Conservation (phyloP, 2,888 invertebrate species). For the Agrotis ipsilon region DNA sequence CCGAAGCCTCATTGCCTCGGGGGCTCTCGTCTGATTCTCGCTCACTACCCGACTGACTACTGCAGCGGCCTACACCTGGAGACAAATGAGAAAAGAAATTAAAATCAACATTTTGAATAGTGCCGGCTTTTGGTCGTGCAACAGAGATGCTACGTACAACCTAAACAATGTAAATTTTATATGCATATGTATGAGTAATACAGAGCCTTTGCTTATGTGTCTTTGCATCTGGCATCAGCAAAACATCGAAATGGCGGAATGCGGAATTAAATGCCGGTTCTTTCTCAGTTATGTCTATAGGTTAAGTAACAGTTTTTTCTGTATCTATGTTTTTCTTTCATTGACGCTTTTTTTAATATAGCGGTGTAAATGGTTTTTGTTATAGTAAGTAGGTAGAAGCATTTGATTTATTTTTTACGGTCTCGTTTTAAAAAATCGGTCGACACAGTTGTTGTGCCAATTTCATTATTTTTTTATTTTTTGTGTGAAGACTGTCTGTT, state of each 20-base stretch:
- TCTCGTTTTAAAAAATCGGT: conserved; percentile 11
- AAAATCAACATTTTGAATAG: conserved; percentile 2
- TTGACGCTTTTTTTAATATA: conserved; percentile 30
- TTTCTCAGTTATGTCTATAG: conserved; percentile 37
- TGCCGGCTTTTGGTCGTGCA: background rate
- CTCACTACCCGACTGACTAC: conserved; percentile 91
- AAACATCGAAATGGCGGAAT: conserved; percentile 31
- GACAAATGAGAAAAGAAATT: conserved; percentile 63
- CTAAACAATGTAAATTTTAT: background rate
- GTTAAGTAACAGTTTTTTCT: conserved; percentile 32
- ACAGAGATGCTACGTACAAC: conserved; percentile 1
- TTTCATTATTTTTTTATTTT: too few species aligned
- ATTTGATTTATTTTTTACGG: conserved; percentile 16
- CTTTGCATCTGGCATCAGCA: conserved; percentile 2
- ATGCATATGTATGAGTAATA: background rate
- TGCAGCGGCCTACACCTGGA: conserved; percentile 89
- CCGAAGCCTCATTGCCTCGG: conserved; percentile 87
- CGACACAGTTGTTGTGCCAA: conserved; percentile 13
- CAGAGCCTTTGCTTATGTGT: background rate
- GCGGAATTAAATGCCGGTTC: conserved; percentile 35
- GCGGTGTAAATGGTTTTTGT: conserved; percentile 28
- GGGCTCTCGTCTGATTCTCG: conserved; percentile 86
- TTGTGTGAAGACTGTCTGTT: conserved; percentile 24
- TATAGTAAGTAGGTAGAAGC: conserved; percentile 1
- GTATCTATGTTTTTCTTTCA: conserved; percentile 22